Evolutionary conservation across 2,797 vertebrate genomes (phyloP), one percentile per base, ranked within the genome.

Genomic region (Thamnophis elegans): DNA sequence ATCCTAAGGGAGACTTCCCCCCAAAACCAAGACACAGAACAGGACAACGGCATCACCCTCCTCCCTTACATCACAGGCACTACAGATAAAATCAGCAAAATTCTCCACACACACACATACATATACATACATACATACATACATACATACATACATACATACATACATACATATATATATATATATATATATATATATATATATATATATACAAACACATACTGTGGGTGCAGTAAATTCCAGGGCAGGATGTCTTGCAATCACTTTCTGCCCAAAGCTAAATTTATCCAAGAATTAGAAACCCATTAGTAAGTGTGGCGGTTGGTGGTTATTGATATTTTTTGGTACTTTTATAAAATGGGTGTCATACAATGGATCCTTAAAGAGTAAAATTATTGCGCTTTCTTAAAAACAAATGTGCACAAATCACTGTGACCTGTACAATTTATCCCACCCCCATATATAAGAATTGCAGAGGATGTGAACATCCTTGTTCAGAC

Each of bases 251-350:
- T 93, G 14, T 95, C 94, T 96, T 2, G 0, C 92, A 94, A 95
- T 95, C 68, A 0, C 85, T 94, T 95, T 91, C 95, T 95, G 94
- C 94, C 94, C 94, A 96, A 96, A 96, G 94, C 92, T 97, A 96
- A 97, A 97, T 97, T 97, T 96, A 95, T 96, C 95, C 95, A 94
- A 95, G 96, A 54, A 96, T 97, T 97, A 97, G 93, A 95, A 16
- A 93, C 96, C 94, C 95, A 97, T 97, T 96, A 95, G 97, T 96
- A 96, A 89, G 93, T 91, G 92, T 94, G 92, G 92, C 92, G 0
- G 82, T 86, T 36, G 90, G 93, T 54, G 91, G 90, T 58, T 93
- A 91, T 82, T 88, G 93, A 90, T 95, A 94, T 93, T 0, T 0
- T 91, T 0, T 90, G 73, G 36, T 78, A 42, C 8, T 42, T 78